These are phyloP conservation scores for Drosophila kurseongensis DNA, from an alignment of 1,140 invertebrate genomes.

Conservation along the genomic window DNA sequence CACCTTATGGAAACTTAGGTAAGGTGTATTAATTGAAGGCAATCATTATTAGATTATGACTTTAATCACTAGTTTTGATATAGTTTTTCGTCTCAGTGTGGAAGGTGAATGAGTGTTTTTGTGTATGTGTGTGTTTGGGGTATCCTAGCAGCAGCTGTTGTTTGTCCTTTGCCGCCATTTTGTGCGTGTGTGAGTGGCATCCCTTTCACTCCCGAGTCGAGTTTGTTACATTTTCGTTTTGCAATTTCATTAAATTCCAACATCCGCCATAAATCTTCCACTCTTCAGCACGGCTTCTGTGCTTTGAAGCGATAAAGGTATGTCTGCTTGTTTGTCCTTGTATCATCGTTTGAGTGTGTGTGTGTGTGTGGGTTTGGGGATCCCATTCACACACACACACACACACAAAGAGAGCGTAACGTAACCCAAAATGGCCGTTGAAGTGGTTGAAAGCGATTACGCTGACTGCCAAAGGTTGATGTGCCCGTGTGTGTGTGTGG, in stretches of 20 bases:
- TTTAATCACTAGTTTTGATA: too few species aligned
- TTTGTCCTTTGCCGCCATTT: constrained; percentile 82
- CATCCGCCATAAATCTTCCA: constrained; percentile 84
- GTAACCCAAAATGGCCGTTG: constrained; percentile 76
- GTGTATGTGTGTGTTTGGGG: constrained; percentile 24
- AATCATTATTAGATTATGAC: too few species aligned
- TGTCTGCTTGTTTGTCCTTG: constrained; percentile 52
- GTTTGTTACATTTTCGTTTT: constrained; percentile 83
- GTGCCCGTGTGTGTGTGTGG: constrained; percentile 23
- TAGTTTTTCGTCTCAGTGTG: not conserved
- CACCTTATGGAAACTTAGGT: too few species aligned
- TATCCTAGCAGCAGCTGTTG: constrained; percentile 71
- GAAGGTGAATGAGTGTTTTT: constrained; percentile 5
- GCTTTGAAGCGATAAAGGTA: constrained; percentile 83
- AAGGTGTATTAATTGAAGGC: too few species aligned
- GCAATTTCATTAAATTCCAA: constrained; percentile 84
- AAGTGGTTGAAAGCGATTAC: constrained; percentile 83
- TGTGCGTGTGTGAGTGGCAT: constrained; percentile 57
- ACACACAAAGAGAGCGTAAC: constrained; percentile 13
- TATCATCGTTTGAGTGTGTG: constrained; percentile 1
- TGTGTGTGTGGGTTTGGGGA: constrained; percentile 14
- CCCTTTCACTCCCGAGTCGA: constrained; percentile 35
- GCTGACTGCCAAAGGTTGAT: constrained; percentile 79
- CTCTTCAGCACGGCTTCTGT: constrained; percentile 81
- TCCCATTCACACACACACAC: constrained; percentile 35